Base-by-base conservation (phyloP, 2,113 vertebrate species). In the Marmota flaviventris region DNA sequence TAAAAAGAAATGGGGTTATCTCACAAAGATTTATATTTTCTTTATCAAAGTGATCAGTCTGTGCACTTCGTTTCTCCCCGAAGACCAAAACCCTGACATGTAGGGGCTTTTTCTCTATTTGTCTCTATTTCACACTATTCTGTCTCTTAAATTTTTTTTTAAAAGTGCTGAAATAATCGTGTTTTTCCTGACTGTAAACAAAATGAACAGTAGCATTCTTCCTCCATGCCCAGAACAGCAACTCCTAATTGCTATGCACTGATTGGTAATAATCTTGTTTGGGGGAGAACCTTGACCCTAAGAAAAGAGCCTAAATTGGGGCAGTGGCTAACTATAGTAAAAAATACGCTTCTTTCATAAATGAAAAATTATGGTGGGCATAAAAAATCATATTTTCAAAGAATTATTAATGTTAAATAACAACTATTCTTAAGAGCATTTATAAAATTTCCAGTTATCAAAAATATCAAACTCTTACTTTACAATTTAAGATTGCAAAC, bases 401-500 rank as follows among this genome's bases (percentile, higher is more conserved):
- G 4, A 96, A 77, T 45, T 51, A 45, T 56, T 96, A 32, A 78
- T 48, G 3, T 8, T 45, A 95, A 96, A 85, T 53, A 42, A 79
- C 72, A 86, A 81, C 34, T 67, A 39, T 7, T 89, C n/a, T 58
- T 48, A 75, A 16, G 17, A 85, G 53, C 25, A 84, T 42, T 78
- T 87, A 12, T 65, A 37, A 67, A 77, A 91, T 25, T 37, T 63
- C 6, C 51, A 63, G 18, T 93, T n/a, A 53, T 58, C 61, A 93
- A 95, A 91, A 67, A 75, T 79, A 69, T 32, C 89, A 51, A 72
- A 69, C 37, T 86, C 63, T 32, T 87, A 39, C 25, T 79, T 90
- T 87, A 83, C 42, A 65, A 63, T 65, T 96, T 56, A 81, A 91
- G 27, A 37, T 76, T 73, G n/a, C 89, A 96, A 95, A 77, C 16